phyloP scores from a whole-genome alignment of 2,113 vertebrate genomes.

The Myxocyprinus asiaticus region DNA sequence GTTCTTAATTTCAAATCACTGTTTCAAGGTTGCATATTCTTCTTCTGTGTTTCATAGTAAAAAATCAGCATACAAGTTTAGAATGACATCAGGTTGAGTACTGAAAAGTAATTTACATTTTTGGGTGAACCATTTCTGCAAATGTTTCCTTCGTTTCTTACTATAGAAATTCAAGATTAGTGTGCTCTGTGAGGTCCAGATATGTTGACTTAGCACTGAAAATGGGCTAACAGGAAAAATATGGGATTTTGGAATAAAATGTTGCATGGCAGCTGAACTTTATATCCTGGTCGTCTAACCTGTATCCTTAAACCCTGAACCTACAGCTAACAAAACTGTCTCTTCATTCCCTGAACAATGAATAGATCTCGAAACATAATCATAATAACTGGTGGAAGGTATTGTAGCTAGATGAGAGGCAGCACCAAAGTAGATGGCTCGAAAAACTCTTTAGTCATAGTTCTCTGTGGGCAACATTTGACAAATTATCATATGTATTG shows the following conservation, averaged over 20 bases:
- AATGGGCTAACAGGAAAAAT: background rate
- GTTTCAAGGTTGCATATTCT: too few relatives aligned
- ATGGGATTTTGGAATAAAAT: conserved; percentile 18
- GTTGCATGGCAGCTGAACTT: conserved; percentile 17
- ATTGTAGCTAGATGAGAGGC: conserved; percentile 36
- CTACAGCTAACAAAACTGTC: background rate
- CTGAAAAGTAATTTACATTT: too few relatives aligned
- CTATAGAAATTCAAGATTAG: background rate
- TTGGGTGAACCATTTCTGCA: background rate
- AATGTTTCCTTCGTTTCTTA: background rate
- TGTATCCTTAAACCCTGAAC: too few relatives aligned
- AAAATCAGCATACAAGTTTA: too few relatives aligned
- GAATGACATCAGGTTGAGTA: too few relatives aligned
- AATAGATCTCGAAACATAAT: conserved; percentile 8
- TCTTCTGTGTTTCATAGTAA: too few relatives aligned
- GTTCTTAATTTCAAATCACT: too few relatives aligned
- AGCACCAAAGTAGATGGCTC: conserved; percentile 11
- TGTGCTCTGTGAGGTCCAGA: background rate
- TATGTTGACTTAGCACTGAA: too few relatives aligned
- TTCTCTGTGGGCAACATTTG: background rate
- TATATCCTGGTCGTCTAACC: background rate
- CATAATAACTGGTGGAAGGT: conserved; percentile 40
- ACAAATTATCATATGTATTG: too few relatives aligned
- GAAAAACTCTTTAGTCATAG: conserved; percentile 19
- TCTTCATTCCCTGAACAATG: conserved; percentile 27